Evolutionary conservation across 2,113 vertebrate genomes (phyloP), one percentile per base, ranked within the genome.

Genomic region (Pseudois nayaur): DNA sequence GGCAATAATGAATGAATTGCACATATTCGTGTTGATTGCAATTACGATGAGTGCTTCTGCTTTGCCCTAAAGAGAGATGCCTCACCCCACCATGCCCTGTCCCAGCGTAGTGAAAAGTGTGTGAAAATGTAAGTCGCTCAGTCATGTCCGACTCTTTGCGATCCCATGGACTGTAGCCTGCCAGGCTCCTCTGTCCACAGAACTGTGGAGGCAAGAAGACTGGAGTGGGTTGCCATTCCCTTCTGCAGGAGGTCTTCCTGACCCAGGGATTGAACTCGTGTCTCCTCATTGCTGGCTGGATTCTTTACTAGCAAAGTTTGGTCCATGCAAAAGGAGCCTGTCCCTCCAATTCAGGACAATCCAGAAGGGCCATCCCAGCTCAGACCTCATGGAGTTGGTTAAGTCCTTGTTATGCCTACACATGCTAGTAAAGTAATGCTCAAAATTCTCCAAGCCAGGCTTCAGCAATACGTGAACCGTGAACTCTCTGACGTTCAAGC

Each of bases 201-300:
- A 76, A 43, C 27, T 43, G 23, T 43, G 25, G 40, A 76, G 71
- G 12, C 36, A 14, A 76, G 3, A 43, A 76, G 27, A 76, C 71
- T 76, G 71, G 71, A 43, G 23, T 43, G 23, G 71, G 40, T 43
- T 15, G 23, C 71, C 71, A 14, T 27, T 43, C 23, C 71, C 71
- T 27, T 27, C 36, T 76, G 23, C 12, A 76, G 71, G 71, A 27
- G 71, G 23, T 76, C 23, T 76, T 76, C 36, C 36, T 43, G 40
- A 43, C 23, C 23, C 23, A 76, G 71, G 12, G 23, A 43, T 76
- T 0, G 1, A 43, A 76, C 23, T 23, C 1, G 0, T 43, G 23
- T 76, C 40, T 76, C 23, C 71, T 43, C 71, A 43, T 15, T 43
- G 71, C 12, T 27, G 40, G 71, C 40, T 27, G 40, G 21, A 43